A percentile compares a stretch with the other conserved stretches of the same genome.
Evolutionary conservation across 1,140 invertebrate species (phyloP).

Genomic region (Formica selysi): DNA sequence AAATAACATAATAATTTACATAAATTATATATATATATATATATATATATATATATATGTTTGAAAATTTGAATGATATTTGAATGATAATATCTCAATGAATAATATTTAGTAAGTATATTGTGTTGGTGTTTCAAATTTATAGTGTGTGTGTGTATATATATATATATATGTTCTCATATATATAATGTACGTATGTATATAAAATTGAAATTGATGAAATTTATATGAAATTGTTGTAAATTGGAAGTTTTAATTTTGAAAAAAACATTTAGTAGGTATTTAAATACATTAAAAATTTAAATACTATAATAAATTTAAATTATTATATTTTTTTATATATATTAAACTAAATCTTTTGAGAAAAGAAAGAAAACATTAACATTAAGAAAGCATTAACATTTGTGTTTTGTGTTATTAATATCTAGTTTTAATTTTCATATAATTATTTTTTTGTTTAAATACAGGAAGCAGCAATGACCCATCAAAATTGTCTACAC

Average conservation of each 20-base stretch:
- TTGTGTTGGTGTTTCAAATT: background rate
- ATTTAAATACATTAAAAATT: background rate
- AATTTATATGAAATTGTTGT: background rate
- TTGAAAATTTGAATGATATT: too few relatives aligned
- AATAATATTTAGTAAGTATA: background rate
- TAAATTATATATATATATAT: background rate
- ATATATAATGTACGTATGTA: background rate
- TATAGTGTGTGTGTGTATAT: too few relatives aligned
- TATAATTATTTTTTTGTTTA: slow-evolving; percentile 35
- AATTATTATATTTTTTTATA: too few relatives aligned
- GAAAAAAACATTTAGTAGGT: background rate
- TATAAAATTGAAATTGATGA: background rate
- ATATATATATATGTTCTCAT: too few relatives aligned
- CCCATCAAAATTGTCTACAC: slow-evolving; percentile 80
- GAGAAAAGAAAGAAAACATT: slow-evolving; percentile 13
- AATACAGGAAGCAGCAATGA: slow-evolving; percentile 80
- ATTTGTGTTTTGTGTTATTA: slow-evolving; percentile 3
- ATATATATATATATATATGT: too few relatives aligned
- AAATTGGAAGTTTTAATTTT: slow-evolving; percentile 1
- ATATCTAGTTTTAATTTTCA: slow-evolving; percentile 4
- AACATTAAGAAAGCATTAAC: slow-evolving; percentile 8
- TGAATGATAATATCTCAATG: background rate
- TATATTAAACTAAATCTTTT: background rate
- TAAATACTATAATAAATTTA: too few relatives aligned
- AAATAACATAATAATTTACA: background rate